Percentiles rank a stretch among this genome's conserved stretches.
Conservation (phyloP, 2,888 invertebrate genomes). For the Lepeophtheirus nordmannii region DNA sequence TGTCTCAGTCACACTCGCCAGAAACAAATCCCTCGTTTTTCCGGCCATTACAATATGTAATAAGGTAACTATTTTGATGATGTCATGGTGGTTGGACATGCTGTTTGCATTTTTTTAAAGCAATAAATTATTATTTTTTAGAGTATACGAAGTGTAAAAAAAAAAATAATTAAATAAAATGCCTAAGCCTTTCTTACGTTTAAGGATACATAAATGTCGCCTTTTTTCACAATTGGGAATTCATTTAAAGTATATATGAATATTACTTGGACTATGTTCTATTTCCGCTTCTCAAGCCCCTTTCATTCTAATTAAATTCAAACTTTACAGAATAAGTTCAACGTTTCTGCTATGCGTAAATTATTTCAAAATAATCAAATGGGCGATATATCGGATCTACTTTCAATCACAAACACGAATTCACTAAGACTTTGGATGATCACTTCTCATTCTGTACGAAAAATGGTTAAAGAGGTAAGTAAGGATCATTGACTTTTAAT, state of each 20-base stretch:
- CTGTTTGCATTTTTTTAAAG: no score
- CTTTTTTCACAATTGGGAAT: no score
- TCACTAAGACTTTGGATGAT: conserved; percentile 26
- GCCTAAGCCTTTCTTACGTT: no score
- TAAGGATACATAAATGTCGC: background rate
- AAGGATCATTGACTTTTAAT: background rate
- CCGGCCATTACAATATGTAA: conserved; percentile 29
- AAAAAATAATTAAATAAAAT: no score
- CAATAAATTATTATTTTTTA: no score
- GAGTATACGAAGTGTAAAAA: no score
- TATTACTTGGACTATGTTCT: background rate
- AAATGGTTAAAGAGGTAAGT: conserved; percentile 26
- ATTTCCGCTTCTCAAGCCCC: background rate
- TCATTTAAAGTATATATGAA: no score
- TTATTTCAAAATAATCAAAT: conserved; percentile 9
- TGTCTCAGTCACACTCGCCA: conserved; percentile 29
- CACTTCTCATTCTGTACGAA: conserved; percentile 20
- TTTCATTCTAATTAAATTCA: background rate
- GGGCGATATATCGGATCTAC: conserved; percentile 25
- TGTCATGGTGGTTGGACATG: background rate
- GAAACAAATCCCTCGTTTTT: conserved; percentile 28
- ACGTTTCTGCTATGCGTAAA: conserved; percentile 26
- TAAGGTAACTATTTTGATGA: conserved; percentile 22
- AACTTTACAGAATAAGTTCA: conserved; percentile 27
- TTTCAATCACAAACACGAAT: conserved; percentile 25